Conservation (phyloP, 2,797 vertebrate genomes). For the Myotis daubentonii region DNA sequence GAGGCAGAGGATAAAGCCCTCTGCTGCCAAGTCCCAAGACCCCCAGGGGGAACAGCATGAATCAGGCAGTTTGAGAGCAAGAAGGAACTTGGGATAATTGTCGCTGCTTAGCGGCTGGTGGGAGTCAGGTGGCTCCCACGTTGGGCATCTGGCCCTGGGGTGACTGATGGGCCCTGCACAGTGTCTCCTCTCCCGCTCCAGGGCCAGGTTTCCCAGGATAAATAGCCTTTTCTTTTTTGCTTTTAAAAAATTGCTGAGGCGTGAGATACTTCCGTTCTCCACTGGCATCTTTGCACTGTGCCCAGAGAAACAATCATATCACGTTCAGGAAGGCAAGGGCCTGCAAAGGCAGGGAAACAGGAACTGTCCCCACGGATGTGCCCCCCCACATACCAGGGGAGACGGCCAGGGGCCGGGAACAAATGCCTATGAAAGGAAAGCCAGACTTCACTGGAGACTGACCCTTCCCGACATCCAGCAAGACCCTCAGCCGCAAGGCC, state of each 20-base stretch:
- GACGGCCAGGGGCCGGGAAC: conserved; percentile 79
- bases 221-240: conserved; percentile 81
- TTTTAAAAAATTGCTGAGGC: conserved; percentile 82
- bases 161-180: not conserved
- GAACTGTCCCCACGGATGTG: conserved; percentile 86
- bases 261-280: conserved; percentile 87
- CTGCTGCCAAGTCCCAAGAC: not conserved
- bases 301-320: conserved; percentile 90
- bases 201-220: conserved; percentile 79
- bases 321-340: conserved; percentile 86
- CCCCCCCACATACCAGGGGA: conserved; percentile 67
- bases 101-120: not conserved
- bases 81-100: not conserved
- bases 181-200: conserved; percentile 55
- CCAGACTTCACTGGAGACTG: conserved; percentile 72
- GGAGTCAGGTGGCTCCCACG: not conserved
- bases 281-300: conserved; percentile 85
- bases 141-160: not conserved
- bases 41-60: not conserved
- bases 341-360: conserved; percentile 87
- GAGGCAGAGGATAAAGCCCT: not conserved
- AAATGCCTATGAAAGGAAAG: conserved; percentile 80
- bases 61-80: not conserved
- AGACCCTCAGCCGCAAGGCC: not conserved
- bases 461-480: conserved; percentile 55